phyloP scores from a whole-genome alignment of 2,113 vertebrate species.

The Poicephalus gulielmi region DNA sequence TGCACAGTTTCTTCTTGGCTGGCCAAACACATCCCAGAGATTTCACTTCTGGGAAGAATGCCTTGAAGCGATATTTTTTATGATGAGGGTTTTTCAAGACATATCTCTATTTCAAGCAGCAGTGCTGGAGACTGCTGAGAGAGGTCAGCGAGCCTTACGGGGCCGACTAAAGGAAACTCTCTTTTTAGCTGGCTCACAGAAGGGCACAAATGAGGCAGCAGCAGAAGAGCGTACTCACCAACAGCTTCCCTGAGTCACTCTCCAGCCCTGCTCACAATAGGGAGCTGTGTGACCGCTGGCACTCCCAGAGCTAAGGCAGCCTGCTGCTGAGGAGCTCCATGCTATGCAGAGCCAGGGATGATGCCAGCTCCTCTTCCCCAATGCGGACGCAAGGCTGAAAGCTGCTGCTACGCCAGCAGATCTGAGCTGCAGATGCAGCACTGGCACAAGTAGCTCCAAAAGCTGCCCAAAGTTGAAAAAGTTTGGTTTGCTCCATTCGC shows the following conservation, averaged over 20 bases:
- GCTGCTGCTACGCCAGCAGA: accelerated
- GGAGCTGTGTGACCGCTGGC: neutral
- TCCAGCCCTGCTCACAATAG: accelerated
- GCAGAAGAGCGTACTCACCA: accelerated
- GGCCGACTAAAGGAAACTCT: neutral
- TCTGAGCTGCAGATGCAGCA: neutral
- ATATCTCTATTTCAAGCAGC: neutral
- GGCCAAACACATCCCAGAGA: neutral
- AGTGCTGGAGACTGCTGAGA: neutral
- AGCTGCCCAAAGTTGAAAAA: neutral
- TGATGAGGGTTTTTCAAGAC: neutral
- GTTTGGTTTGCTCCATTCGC: neutral
- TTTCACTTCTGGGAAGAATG: conserved; percentile 11
- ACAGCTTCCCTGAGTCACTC: neutral
- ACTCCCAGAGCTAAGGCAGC: neutral
- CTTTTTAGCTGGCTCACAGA: neutral
- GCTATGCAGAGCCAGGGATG: neutral
- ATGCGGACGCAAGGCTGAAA: neutral
- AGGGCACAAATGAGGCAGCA: accelerated
- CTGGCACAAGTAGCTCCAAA: neutral
- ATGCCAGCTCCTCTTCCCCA: neutral
- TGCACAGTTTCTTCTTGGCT: neutral
- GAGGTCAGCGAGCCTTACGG: neutral
- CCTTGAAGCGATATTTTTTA: neutral
- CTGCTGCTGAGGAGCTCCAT: accelerated